phyloP scores from a whole-genome alignment of 2,888 invertebrate genomes.

The Leptarthrus brevirostris region DNA sequence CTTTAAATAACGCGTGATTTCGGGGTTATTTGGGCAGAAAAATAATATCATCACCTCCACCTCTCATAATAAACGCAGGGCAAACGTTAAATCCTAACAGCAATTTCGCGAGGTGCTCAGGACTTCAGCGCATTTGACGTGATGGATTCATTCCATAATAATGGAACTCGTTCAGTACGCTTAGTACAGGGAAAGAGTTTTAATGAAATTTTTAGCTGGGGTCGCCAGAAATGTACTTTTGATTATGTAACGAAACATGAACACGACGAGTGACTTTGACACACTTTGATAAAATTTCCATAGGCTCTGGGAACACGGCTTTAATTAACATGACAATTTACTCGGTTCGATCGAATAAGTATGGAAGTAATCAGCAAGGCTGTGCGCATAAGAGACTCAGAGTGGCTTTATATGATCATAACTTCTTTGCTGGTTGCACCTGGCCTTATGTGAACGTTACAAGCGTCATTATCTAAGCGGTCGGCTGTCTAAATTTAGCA shows the following conservation, averaged over 20 bases:
- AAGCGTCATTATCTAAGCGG: conserved; percentile 22
- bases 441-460: conserved; percentile 12
- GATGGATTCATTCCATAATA: too few species aligned
- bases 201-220: too few species aligned
- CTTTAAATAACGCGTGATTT: too few species aligned
- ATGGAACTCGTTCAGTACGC: too few species aligned
- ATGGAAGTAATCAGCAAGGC: background rate
- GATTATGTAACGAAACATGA: conserved; percentile 40
- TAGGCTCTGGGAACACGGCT: conserved; percentile 17
- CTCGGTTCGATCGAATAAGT: conserved; percentile 6
- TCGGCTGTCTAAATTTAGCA: conserved; percentile 19
- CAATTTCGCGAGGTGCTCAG: too few species aligned
- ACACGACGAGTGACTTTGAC: conserved; percentile 27
- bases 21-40: too few species aligned
- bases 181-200: too few species aligned
- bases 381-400: background rate
- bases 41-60: too few species aligned
- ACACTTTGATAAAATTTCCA: conserved; percentile 37
- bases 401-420: background rate
- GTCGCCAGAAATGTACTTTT: background rate
- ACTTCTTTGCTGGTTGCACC: background rate
- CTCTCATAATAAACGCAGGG: too few species aligned
- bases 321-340: conserved; percentile 38
- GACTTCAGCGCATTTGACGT: too few species aligned
- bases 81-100: too few species aligned